These are phyloP conservation scores for Epirrita christyi DNA, from an alignment of 2,888 invertebrate genomes.

Conservation along the genomic window DNA sequence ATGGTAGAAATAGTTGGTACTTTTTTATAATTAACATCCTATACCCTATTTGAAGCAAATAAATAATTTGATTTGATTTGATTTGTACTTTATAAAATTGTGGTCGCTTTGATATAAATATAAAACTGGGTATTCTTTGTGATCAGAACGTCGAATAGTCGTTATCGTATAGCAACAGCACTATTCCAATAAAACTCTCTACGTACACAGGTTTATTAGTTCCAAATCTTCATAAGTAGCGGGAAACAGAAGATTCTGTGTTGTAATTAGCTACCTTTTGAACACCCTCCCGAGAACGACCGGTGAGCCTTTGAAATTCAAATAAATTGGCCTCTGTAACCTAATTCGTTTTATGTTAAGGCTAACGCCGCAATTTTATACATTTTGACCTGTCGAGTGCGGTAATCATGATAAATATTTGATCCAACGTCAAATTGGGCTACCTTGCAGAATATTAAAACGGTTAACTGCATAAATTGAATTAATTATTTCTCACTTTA, in stretches of 20 bases:
- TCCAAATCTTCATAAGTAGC: conserved; percentile 17
- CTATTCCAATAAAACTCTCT: conserved; percentile 16
- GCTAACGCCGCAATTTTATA: conserved; percentile 35
- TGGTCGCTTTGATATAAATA: background rate
- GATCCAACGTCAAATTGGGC: conserved; percentile 25
- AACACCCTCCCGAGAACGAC: conserved; percentile 43
- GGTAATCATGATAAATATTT: conserved; percentile 29
- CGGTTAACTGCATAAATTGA: conserved; percentile 20
- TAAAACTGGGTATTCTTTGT: background rate
- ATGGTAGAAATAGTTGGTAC: too few species aligned
- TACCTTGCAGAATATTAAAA: conserved; percentile 24
- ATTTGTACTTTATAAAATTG: too few species aligned
- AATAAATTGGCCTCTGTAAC: conserved; percentile 48
- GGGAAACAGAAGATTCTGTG: conserved; percentile 44
- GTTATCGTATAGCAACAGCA: background rate
- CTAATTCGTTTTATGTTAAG: too few species aligned
- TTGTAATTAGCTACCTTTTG: conserved; percentile 59
- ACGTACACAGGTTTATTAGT: conserved; percentile 34
- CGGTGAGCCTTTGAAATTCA: conserved; percentile 56
- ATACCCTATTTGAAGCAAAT: too few species aligned
- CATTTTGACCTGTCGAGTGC: conserved; percentile 21
- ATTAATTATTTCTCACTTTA: conserved; percentile 26
- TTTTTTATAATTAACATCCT: too few species aligned
- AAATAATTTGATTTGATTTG: too few species aligned
- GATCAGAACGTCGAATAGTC: background rate